phyloP scores from a whole-genome alignment of 2,113 vertebrate genomes.

The Nesoenas mayeri region DNA sequence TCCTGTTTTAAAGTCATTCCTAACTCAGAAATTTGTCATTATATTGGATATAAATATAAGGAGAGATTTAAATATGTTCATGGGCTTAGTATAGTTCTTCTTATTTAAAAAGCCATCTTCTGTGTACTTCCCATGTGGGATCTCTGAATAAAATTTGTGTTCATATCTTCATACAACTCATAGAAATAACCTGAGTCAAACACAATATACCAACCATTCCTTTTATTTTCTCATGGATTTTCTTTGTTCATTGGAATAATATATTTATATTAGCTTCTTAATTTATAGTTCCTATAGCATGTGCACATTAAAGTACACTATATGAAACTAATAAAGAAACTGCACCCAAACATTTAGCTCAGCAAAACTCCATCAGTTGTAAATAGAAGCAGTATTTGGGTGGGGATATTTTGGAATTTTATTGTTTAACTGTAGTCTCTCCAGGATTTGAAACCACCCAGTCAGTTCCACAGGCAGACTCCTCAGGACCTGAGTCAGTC shows the following conservation, averaged over 20 bases:
- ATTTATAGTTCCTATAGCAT: background rate
- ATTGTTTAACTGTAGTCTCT: background rate
- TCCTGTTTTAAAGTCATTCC: slow-evolving; percentile 22
- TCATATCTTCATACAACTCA: background rate
- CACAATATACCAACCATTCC: background rate
- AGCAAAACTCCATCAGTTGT: background rate
- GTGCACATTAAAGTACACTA: background rate
- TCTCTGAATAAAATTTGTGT: background rate
- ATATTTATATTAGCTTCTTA: background rate
- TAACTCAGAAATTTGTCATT: background rate
- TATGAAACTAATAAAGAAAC: background rate
- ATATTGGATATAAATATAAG: background rate
- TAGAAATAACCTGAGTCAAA: background rate
- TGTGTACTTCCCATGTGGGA: background rate
- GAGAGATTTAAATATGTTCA: background rate
- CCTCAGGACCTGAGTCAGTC: background rate
- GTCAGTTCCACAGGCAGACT: background rate
- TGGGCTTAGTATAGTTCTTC: background rate
- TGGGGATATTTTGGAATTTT: background rate
- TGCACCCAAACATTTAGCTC: background rate
- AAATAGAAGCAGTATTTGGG: background rate
- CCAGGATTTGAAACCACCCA: background rate
- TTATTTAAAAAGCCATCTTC: background rate
- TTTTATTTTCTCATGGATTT: background rate
- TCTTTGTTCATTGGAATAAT: background rate